Conservation (phyloP, 2,888 invertebrate species). For the Caenorhabditis sulstoni region DNA sequence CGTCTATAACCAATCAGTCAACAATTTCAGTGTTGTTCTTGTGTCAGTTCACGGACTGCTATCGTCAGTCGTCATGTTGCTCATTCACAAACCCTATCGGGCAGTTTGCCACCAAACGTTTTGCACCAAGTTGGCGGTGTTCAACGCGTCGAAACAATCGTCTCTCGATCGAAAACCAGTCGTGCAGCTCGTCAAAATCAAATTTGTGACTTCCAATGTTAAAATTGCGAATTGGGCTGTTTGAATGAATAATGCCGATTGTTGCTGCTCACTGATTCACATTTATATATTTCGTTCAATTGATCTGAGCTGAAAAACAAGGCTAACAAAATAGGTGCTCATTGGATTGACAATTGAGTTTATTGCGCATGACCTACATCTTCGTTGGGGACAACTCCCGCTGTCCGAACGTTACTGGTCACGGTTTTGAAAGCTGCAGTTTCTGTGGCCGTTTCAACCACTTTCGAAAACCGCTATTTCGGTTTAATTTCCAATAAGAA, state of each 20-base stretch:
- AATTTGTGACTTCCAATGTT: no score
- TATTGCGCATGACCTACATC: no score
- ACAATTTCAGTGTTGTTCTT: background rate
- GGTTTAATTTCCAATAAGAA: background rate
- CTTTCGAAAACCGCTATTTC: conserved; percentile 1
- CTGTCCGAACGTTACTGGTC: background rate
- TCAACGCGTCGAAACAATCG: no score
- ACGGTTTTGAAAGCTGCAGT: background rate
- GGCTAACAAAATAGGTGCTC: no score
- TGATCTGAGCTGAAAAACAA: no score
- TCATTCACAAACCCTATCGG: conserved; percentile 7
- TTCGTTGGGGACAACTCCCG: background rate
- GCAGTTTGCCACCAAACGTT: background rate
- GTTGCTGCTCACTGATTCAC: no score
- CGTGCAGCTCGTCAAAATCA: no score
- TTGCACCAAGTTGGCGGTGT: background rate
- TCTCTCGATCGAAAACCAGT: no score
- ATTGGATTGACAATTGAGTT: no score
- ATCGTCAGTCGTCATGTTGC: background rate
- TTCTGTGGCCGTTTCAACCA: background rate
- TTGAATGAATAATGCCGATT: no score
- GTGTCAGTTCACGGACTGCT: background rate
- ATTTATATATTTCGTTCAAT: no score
- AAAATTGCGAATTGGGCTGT: no score
- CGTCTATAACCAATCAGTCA: background rate